Evolutionary conservation across 2,797 vertebrate species (phyloP).

Genomic region (Halcyon leucocephala): DNA sequence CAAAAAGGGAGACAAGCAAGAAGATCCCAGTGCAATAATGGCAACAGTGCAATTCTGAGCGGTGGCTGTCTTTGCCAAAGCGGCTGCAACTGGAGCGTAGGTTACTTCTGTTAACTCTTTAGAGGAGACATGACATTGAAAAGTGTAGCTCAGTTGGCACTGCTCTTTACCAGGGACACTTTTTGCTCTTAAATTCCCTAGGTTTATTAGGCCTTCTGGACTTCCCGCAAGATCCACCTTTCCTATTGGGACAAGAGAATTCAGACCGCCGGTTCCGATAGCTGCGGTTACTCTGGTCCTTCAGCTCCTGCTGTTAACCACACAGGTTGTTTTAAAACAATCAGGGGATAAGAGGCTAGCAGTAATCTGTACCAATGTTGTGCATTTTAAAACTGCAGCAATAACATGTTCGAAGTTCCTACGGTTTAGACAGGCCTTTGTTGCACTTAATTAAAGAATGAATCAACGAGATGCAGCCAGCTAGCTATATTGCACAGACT

Average conservation of each 20-base stretch:
- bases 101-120: not conserved
- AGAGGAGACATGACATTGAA: not conserved
- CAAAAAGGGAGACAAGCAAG: not conserved
- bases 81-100: not conserved
- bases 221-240: not conserved
- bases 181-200: not conserved
- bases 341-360: not conserved
- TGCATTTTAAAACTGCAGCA: not conserved
- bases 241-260: not conserved
- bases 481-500: not conserved
- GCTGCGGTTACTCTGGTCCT: not conserved
- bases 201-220: not conserved
- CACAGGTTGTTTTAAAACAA: not conserved
- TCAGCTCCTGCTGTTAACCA: not conserved
- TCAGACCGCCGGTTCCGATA: not conserved
- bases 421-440: not conserved
- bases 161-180: not conserved
- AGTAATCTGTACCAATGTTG: not conserved
- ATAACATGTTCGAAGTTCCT: not conserved
- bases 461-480: not conserved
- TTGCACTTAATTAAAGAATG: not conserved
- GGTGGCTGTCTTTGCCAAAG: not conserved
- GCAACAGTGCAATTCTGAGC: not conserved
- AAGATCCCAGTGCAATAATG: fast-evolving
- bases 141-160: not conserved